Percentiles rank a stretch among this genome's conserved stretches.
These are phyloP conservation scores for Aspiorhynchus laticeps DNA, from an alignment of 2,113 vertebrate species.

Conservation along the genomic window DNA sequence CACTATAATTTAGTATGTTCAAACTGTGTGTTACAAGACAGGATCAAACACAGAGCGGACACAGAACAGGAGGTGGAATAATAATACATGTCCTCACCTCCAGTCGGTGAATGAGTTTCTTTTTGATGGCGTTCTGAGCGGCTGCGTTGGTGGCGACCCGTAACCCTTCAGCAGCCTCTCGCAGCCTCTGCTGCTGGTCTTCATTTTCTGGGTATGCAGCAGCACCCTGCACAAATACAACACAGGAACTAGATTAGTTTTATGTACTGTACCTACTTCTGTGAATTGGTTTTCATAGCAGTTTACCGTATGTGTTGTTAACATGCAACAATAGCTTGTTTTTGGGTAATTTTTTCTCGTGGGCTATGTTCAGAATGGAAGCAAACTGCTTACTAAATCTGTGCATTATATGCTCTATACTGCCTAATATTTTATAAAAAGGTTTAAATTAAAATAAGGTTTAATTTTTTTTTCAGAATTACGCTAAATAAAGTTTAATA, in stretches of 20 bases:
- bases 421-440: neutral
- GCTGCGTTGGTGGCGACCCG: conserved; percentile 96
- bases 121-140: conserved; percentile 98
- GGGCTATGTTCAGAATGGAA: too few relatives aligned
- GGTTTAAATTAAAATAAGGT: neutral
- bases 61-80: neutral
- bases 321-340: neutral
- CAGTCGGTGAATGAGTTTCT: conserved; percentile 94
- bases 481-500: neutral
- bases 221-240: conserved; percentile 80
- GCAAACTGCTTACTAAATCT: neutral
- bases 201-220: conserved; percentile 97
- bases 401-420: neutral
- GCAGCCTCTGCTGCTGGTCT: conserved; percentile 93
- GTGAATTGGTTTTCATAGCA: neutral
- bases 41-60: neutral
- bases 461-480: neutral
- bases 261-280: neutral
- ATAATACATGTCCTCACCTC: conserved; percentile 78
- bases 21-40: neutral
- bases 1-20: neutral
- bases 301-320: neutral
- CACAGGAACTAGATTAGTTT: neutral
- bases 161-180: conserved; percentile 94
- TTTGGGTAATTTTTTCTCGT: neutral